A percentile compares a stretch with the other conserved stretches of the same genome.
Conservation (phyloP, 2,797 vertebrate genomes). For the Artibeus lituratus region DNA sequence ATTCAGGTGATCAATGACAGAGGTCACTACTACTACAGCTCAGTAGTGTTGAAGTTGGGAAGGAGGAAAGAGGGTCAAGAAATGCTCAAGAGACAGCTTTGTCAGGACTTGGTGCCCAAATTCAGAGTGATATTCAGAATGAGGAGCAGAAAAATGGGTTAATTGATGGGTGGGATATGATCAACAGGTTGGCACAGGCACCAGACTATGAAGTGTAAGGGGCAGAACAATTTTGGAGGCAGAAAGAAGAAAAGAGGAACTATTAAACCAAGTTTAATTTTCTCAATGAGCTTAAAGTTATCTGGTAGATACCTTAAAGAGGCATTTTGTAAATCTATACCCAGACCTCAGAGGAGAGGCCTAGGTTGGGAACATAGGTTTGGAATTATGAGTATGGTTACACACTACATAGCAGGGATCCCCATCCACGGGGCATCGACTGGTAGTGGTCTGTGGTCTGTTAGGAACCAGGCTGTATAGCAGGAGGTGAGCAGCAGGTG, state of each 20-base stretch:
- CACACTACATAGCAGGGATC: background rate
- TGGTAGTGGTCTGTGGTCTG: no score
- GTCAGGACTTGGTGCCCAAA: background rate
- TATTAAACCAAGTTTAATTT: background rate
- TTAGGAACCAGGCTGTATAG: no score
- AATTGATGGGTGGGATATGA: background rate
- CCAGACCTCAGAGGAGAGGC: background rate
- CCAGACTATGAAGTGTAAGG: background rate
- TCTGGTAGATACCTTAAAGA: background rate
- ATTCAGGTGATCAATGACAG: background rate
- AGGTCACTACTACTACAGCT: background rate
- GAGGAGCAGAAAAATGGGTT: background rate
- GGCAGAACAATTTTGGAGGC: background rate
- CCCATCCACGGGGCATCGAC: background rate
- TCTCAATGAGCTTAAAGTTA: background rate
- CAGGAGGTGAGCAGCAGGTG: background rate
- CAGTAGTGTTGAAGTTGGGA: background rate
- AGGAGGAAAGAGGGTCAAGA: background rate
- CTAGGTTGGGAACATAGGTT: background rate
- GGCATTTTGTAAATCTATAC: background rate
- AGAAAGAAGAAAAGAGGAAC: background rate
- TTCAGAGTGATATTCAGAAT: background rate
- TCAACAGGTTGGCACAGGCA: background rate
- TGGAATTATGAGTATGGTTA: background rate
- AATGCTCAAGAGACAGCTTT: background rate